Evolutionary conservation across 2,113 vertebrate species (phyloP).

Genomic region (Sisor rabdophorus): DNA sequence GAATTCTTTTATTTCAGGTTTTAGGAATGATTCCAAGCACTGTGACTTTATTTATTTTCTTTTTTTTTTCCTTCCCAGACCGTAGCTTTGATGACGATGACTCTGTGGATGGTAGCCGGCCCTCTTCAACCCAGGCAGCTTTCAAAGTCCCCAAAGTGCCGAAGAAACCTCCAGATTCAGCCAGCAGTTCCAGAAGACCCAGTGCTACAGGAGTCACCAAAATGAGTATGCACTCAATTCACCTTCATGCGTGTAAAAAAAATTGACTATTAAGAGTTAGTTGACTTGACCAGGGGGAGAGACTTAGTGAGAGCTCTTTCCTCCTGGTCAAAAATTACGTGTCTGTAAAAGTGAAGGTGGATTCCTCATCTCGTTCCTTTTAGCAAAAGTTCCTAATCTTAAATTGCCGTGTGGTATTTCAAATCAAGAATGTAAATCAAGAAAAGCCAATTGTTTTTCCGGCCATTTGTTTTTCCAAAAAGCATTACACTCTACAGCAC

Average conservation of each 20-base stretch:
- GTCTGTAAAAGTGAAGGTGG: neutral
- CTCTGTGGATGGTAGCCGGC: slow-evolving; percentile 91
- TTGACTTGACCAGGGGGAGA: neutral
- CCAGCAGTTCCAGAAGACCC: slow-evolving; percentile 77
- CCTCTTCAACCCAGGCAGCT: slow-evolving; percentile 82
- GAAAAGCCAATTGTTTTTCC: neutral
- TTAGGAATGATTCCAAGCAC: neutral
- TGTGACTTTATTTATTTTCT: neutral
- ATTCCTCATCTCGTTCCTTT: neutral
- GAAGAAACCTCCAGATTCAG: slow-evolving; percentile 85
- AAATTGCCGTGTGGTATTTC: neutral
- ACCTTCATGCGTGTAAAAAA: neutral
- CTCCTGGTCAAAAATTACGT: too few relatives aligned
- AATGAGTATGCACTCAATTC: slow-evolving; percentile 69
- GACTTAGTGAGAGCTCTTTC: too few relatives aligned
- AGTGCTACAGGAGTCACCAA: slow-evolving; percentile 83
- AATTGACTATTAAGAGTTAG: neutral
- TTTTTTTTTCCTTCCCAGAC: slow-evolving; percentile 68
- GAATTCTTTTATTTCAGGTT: neutral
- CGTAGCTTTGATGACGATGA: slow-evolving; percentile 97
- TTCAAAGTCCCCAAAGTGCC: slow-evolving; percentile 92
- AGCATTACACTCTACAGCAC: neutral
- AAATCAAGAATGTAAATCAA: too few relatives aligned
- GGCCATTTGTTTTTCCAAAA: neutral
- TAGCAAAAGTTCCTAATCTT: neutral